phyloP scores from a whole-genome alignment of 2,797 vertebrate species.

The Melanogrammus aeglefinus region DNA sequence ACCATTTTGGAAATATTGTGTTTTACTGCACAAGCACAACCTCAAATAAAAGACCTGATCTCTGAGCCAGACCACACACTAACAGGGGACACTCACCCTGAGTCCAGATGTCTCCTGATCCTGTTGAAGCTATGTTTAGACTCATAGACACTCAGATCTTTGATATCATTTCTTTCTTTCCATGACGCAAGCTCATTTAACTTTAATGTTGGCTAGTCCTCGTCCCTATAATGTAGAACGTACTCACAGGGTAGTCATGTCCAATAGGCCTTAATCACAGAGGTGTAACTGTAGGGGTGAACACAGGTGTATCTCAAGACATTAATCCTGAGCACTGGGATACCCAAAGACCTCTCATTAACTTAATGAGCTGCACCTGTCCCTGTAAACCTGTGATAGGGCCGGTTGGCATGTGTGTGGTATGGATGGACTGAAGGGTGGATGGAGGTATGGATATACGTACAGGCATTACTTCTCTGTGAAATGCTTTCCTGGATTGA shows the following conservation, averaged over 20 bases:
- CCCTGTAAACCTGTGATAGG: neutral
- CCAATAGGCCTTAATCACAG: neutral
- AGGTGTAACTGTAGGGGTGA: neutral
- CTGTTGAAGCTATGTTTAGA: constrained; percentile 56
- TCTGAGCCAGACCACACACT: constrained; percentile 62
- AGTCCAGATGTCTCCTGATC: constrained; percentile 56
- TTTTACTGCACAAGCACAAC: constrained; percentile 45
- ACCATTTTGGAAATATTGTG: constrained; percentile 27
- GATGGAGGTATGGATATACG: constrained; percentile 3
- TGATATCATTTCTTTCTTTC: constrained; percentile 39
- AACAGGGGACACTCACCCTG: constrained; percentile 58
- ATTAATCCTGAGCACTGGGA: neutral
- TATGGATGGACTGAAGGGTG: neutral
- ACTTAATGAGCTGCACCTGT: neutral
- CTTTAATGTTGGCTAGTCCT: constrained; percentile 25
- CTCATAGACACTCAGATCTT: constrained; percentile 51
- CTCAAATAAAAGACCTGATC: constrained; percentile 49
- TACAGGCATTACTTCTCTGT: constrained; percentile 44
- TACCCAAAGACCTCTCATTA: neutral
- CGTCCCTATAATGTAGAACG: neutral
- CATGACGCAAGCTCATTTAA: constrained; percentile 33
- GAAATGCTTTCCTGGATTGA: constrained; percentile 48
- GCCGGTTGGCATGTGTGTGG: constrained; percentile 11
- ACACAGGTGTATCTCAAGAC: neutral
- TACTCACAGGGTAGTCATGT: neutral